Evolutionary conservation across 2,888 invertebrate species (phyloP), one percentile per base, ranked within the genome.

Genomic region (Melinaea marsaeus): DNA sequence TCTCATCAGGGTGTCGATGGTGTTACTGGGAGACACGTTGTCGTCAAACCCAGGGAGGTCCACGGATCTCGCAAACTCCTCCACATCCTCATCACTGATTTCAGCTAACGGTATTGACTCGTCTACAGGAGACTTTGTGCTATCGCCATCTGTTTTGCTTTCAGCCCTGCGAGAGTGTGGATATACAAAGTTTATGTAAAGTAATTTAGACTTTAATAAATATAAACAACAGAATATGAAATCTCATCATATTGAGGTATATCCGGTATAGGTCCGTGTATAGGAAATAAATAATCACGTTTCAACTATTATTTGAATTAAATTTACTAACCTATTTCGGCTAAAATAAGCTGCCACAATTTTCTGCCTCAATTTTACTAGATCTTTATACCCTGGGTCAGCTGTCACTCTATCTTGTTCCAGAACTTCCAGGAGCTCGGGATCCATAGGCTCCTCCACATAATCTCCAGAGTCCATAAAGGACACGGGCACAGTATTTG

Each of bases 41-140:
- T 96, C 96, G 71, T 96, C 96, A 69, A 96, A 94, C 2, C 96
- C 95, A 2, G 95, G 95, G 48, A 96, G 88, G 81, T 95, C 95
- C 0, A 95, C 94, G 6, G 93, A 93, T 65, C 95, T 90, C 0
- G 95, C 95, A 92, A 94, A 95, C 58, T 94, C 92, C 75, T 96
- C 95, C 73, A 92, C 88, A 69, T 94, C 94, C 69, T 95, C 95
- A 71, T 95, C 95, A 57, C 94, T 94, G 63, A 93, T 92, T 69
- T 95, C 95, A 0, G 93, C 92, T 0, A 93, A 92, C 0, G 92
- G 88, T 58, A 92, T 91, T 62, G 91, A 85, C 64, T 83, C 85
- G 32, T 86, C 86, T 0, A 86, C 77, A 13, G 86, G 82, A 11
- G 83, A 78, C 58, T 83, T 84, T 0, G 86, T 86, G 32, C 79